Evolutionary conservation across 2,888 invertebrate species (phyloP).

Genomic region (Spatulosminthurus flaviceps): DNA sequence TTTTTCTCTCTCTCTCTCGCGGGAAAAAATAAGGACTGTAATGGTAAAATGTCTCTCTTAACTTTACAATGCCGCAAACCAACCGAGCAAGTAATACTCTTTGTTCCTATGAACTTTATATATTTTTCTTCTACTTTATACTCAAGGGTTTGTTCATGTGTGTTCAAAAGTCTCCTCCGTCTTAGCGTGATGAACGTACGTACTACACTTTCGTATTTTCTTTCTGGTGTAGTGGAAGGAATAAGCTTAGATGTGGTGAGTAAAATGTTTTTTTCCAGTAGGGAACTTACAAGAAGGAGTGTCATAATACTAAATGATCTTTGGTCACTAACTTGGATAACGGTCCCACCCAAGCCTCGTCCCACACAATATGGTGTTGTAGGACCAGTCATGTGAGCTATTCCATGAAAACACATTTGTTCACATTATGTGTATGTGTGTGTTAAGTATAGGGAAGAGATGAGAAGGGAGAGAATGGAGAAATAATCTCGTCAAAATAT

Average conservation of each 20-base stretch:
- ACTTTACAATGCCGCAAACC: background rate
- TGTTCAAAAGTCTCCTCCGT: no score
- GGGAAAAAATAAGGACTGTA: background rate
- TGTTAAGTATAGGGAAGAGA: no score
- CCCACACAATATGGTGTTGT: background rate
- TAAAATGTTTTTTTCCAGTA: background rate
- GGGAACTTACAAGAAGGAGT: no score
- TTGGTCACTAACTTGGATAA: background rate
- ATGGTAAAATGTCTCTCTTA: background rate
- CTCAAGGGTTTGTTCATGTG: no score
- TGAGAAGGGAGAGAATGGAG: background rate
- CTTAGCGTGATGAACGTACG: no score
- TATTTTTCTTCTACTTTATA: background rate
- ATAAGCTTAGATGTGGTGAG: no score
- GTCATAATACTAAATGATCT: background rate
- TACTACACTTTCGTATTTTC: no score
- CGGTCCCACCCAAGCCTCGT: slow-evolving; percentile 11
- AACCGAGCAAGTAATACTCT: background rate
- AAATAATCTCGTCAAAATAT: slow-evolving; percentile 29
- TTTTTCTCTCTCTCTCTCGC: background rate
- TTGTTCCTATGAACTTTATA: slow-evolving; percentile 22
- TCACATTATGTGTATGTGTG: slow-evolving; percentile 22
- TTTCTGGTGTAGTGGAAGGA: no score
- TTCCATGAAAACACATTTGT: slow-evolving; percentile 24
- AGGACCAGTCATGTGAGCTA: background rate